Base-by-base conservation (phyloP, 23 tunicate genomes). In the Trididemnum nubilum region DNA sequence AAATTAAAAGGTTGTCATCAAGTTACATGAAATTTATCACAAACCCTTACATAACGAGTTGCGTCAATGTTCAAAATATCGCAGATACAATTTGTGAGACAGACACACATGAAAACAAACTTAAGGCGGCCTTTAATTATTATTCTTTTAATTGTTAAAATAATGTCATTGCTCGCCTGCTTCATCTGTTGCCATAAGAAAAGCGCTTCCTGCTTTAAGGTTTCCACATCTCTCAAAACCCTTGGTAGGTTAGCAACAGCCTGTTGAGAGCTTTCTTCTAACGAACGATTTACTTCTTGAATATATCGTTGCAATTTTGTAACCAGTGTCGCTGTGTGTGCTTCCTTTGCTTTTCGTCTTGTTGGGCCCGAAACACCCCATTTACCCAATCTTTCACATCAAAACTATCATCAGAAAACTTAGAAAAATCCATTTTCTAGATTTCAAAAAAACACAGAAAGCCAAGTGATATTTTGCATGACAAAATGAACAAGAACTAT, bases 181-280 rank as follows among this genome's bases (percentile, higher is more conserved):
- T 93, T 89, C 98, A 93, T 93, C 80, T 93, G 98, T 64, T 93
- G 98, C 83, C 89, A 82, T 34, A 93, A 64, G 39, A 89, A 93
- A 9, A 88, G 24, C 22, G 98, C 87, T 80, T 93, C 98, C 75
- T 93, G 92, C 44, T 88, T 93, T 3, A 93, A 64, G 0, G 98
- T 90, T 75, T 93, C 98, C 32, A 93, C 92, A 88, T 93, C 98
- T 49, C 98, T 66, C 21, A 93, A 63, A 32, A 93, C 98, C 39
- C 98, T 49, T 2, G 98, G 98, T 38, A 93, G 52, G 35, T 87
- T 89, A 19, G 84, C 54, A 0, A 93, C 93, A 32, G 91, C 85
- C 52, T 93, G 98, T 29, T 80, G 87, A 33, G 98, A 93, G 38
- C 72, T 85, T 29, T 93, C 98, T 80, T 93, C 98, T 36, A 93